A percentile compares a stretch with the other conserved stretches of the same genome.
These are phyloP conservation scores for Linepithema humile DNA, from an alignment of 1,140 invertebrate genomes.

Conservation along the genomic window DNA sequence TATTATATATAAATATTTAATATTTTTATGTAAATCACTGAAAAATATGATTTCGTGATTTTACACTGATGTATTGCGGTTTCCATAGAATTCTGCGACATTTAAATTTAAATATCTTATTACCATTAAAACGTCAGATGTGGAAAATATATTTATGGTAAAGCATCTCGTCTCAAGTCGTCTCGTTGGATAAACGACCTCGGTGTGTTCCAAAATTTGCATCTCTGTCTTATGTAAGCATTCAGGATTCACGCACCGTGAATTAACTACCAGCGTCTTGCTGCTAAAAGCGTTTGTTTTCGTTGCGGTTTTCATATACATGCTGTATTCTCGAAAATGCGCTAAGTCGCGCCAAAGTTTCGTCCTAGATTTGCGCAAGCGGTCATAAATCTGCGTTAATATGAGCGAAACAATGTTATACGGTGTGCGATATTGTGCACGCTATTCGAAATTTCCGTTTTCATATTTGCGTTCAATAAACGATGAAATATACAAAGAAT, in stretches of 20 bases:
- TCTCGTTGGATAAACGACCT: neutral
- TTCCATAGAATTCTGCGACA: too few species aligned
- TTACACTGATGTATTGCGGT: too few species aligned
- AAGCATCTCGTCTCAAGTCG: neutral
- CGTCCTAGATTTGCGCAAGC: neutral
- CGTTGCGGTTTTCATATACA: slow-evolving; percentile 34
- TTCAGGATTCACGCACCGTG: slow-evolving; percentile 12
- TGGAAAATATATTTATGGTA: neutral
- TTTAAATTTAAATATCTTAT: neutral
- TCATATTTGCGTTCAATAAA: neutral
- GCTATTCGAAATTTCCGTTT: slow-evolving; percentile 13
- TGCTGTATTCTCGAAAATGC: neutral
- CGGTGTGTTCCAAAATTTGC: slow-evolving; percentile 3
- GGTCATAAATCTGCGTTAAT: slow-evolving; percentile 27
- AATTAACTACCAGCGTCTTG: slow-evolving; percentile 28
- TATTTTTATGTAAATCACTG: too few species aligned
- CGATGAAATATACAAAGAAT: neutral
- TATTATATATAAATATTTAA: neutral
- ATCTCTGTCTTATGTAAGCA: neutral
- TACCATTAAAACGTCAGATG: neutral
- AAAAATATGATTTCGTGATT: too few species aligned
- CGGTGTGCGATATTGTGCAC: neutral
- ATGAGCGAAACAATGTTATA: slow-evolving; percentile 30
- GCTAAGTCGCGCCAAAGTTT: slow-evolving; percentile 24
- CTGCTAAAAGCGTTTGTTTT: slow-evolving; percentile 38